Base-by-base conservation (phyloP, 2,113 vertebrate genomes). In the Neomonachus schauinslandi region DNA sequence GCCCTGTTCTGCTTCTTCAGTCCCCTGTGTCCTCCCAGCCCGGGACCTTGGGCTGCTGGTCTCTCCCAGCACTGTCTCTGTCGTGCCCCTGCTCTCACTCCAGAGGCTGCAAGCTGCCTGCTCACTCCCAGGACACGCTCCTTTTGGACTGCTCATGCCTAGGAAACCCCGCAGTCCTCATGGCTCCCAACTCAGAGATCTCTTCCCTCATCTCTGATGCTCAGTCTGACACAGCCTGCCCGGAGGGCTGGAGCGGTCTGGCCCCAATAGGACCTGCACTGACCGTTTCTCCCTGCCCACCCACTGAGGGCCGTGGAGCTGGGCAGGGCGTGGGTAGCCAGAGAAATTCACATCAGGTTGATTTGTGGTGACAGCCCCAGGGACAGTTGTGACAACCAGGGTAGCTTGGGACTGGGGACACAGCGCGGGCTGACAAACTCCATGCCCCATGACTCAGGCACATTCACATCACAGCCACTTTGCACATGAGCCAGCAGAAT, bases 361-460 rank as follows among this genome's bases (percentile, higher is more conserved):
- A 89, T 46, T 55, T 65, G 36, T n/a, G 19, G 71, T 1, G 3
- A 82, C 4, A 14, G 85, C 51, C 65, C 85, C 69, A 53, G 24
- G 63, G 71, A 14, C 57, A n/a, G 63, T 42, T 89, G 81, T 97
- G 96, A 96, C 57, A 81, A 33, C 42, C 24, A 12, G 28, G 51
- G 42, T 89, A 71, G 59, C 89, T 95, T 81, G 46, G 74, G 77
- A 79, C 4, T 59, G 72, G 89, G 95, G 86, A 96, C 57, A 26
- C 2, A 10, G 59, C 24, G 3, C 33, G 1, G 91, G 91, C 88
- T 96, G 93, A 87, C 92, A 96, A 24, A 36, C n/a, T 93, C 92
- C 21, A 5, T 93, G 94, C 74, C 31, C 85, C 33, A 28, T 97
- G 97, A 98, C 92, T 98, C 96, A 97, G 95, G 89, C 95, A 97